phyloP scores from a whole-genome alignment of 2,797 vertebrate species.

The Artibeus lituratus region DNA sequence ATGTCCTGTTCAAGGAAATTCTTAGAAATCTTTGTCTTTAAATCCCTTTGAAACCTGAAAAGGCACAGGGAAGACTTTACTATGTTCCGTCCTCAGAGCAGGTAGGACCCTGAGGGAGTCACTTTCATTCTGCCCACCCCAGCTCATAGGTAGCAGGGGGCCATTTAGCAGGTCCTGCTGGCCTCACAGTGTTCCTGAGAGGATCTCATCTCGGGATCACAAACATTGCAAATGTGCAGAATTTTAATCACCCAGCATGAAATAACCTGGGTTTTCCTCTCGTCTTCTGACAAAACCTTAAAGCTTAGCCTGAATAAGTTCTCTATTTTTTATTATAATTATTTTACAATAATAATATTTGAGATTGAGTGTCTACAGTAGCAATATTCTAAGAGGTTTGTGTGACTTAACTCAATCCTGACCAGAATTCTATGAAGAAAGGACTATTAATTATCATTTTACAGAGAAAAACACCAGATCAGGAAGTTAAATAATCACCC shows the following conservation, averaged over 20 bases:
- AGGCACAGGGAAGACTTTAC: neutral
- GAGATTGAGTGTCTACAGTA: neutral
- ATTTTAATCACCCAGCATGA: neutral
- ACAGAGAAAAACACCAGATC: neutral
- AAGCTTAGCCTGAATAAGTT: neutral
- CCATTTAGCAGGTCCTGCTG: neutral
- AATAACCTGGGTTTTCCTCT: neutral
- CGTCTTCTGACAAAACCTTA: neutral
- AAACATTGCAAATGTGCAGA: neutral
- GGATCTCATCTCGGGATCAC: neutral
- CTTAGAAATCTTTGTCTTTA: neutral
- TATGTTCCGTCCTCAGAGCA: neutral
- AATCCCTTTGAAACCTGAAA: neutral
- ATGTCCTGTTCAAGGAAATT: neutral
- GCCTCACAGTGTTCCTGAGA: neutral
- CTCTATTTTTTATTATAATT: neutral
- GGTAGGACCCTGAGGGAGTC: neutral
- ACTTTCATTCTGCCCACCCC: fast-evolving
- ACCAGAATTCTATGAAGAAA: neutral
- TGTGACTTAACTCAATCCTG: neutral
- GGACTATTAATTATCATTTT: neutral
- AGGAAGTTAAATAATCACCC: neutral
- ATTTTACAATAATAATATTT: neutral
- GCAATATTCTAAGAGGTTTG: neutral
- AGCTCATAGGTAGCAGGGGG: neutral